Conservation (phyloP, 2,113 vertebrate genomes). For the Actenoides hombroni region DNA sequence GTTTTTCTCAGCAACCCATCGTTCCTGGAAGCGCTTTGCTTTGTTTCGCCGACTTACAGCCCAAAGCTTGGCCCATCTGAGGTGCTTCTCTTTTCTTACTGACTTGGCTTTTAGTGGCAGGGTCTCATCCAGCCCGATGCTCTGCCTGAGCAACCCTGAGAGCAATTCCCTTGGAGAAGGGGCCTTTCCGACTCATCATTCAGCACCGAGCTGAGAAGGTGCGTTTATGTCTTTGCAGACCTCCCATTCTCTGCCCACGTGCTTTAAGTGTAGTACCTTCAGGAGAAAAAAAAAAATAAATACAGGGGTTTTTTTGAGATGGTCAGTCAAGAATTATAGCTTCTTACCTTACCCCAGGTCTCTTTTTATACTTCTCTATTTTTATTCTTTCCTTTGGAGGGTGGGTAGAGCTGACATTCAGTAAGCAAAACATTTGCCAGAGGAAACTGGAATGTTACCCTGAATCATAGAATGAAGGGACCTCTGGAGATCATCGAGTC, state of each 20-base stretch:
- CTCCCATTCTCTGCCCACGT: not conserved
- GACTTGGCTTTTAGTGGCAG: not conserved
- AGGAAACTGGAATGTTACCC: not conserved
- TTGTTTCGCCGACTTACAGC: not conserved
- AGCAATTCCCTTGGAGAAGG: not conserved
- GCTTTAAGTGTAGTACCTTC: not conserved
- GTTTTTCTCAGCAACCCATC: not conserved
- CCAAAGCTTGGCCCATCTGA: not conserved
- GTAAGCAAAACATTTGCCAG: not conserved
- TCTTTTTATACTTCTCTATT: not conserved
- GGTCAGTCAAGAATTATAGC: not conserved
- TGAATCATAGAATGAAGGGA: not conserved
- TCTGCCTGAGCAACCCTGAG: fast-evolving
- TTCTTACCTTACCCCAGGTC: not conserved
- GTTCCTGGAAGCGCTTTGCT: not conserved
- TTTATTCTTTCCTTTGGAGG: not conserved
- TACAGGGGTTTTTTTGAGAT: not conserved
- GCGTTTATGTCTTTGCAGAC: not conserved
- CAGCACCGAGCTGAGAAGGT: not conserved
- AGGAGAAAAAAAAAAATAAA: not conserved
- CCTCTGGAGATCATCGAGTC: no score
- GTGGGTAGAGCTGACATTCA: not conserved
- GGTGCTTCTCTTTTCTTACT: not conserved
- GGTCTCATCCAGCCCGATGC: not conserved
- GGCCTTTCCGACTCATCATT: not conserved